Percentiles rank a stretch among this genome's conserved stretches.
Conservation (phyloP, 2,113 vertebrate genomes). For the Daphoenositta chrysoptera region DNA sequence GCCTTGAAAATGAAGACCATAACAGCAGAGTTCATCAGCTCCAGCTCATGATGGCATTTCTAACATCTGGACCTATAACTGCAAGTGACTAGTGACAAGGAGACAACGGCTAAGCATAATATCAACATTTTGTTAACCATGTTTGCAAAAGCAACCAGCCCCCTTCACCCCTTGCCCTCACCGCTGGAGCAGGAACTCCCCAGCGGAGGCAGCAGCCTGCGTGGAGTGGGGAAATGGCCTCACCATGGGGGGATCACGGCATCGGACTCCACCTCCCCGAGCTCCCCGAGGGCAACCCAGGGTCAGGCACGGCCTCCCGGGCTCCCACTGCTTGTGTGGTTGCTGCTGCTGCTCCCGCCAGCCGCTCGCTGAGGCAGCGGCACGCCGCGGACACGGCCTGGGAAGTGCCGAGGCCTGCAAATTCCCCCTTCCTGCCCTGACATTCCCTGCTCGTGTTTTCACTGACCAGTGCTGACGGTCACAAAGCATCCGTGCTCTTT, state of each 20-base stretch:
- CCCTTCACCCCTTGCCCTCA: conserved; percentile 49
- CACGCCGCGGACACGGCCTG: not conserved
- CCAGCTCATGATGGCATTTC: not conserved
- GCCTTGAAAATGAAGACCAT: not conserved
- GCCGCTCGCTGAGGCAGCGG: rapidly evolving
- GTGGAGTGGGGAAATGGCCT: not conserved
- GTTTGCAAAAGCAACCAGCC: conserved; percentile 41
- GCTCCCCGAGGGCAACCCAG: not conserved
- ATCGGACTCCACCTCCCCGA: rapidly evolving
- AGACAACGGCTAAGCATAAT: conserved; percentile 55
- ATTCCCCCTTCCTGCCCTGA: not conserved
- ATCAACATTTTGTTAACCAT: conserved; percentile 54
- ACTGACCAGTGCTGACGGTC: rapidly evolving
- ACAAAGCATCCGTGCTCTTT: not conserved
- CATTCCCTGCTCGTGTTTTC: not conserved
- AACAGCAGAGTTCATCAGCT: not conserved
- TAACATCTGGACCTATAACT: conserved; percentile 7
- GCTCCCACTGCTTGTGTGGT: not conserved
- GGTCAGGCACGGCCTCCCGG: not conserved
- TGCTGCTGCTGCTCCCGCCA: not conserved
- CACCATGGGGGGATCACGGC: rapidly evolving
- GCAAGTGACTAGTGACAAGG: conserved; percentile 39
- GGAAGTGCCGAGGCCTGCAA: not conserved
- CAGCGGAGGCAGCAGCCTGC: not conserved
- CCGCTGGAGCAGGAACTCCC: conserved; percentile 35